A percentile compares a stretch with the other conserved stretches of the same genome.
Evolutionary conservation across 2,113 vertebrate species (phyloP).

Genomic region (Urocolius indicus): DNA sequence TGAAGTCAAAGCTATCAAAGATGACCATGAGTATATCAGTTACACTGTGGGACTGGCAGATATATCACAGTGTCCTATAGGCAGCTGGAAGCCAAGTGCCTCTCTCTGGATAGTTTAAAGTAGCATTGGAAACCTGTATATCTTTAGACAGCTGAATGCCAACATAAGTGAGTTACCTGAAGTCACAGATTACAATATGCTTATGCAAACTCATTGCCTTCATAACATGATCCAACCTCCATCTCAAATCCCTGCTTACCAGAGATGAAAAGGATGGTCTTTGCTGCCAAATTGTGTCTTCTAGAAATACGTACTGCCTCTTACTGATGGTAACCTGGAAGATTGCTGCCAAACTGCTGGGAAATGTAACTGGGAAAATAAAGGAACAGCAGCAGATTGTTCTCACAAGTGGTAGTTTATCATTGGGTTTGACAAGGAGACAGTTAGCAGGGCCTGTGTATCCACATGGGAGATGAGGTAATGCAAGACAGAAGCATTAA

Average conservation of each 20-base stretch:
- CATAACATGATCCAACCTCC: background rate
- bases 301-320: background rate
- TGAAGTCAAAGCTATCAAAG: background rate
- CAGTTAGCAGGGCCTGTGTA: background rate
- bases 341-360: background rate
- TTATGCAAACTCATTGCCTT: background rate
- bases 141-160: background rate
- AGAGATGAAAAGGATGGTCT: background rate
- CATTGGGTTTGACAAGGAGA: slow-evolving; percentile 14
- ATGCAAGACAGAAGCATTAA: slow-evolving; percentile 17
- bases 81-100: background rate
- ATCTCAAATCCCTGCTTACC: background rate
- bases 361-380: background rate
- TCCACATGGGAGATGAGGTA: slow-evolving; percentile 56
- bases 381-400: background rate
- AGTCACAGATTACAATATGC: background rate
- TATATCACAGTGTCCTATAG: background rate
- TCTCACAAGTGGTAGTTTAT: slow-evolving; percentile 16
- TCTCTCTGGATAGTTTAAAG: background rate
- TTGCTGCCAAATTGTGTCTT: background rate
- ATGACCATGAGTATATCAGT: background rate
- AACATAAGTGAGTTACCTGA: background rate
- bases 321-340: background rate
- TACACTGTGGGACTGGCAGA: background rate
- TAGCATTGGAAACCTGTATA: background rate